Conservation (phyloP, 2,888 invertebrate species). For the Diaphora mendica region DNA sequence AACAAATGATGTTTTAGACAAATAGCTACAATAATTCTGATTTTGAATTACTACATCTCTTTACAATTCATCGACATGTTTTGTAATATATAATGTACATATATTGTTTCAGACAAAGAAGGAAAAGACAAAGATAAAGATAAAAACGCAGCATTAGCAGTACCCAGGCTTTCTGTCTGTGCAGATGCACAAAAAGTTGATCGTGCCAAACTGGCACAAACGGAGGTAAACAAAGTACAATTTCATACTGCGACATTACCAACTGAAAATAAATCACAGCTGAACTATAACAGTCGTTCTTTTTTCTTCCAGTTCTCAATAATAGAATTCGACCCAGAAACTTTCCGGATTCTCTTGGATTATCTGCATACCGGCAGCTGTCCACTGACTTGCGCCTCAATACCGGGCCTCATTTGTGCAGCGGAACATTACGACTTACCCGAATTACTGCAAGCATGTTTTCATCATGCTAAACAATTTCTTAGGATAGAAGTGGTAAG, state of each 20-base stretch:
- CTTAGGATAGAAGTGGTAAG: conserved; percentile 95
- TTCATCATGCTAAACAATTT: conserved; percentile 98
- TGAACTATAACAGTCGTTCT: background rate
- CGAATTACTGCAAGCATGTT: conserved; percentile 96
- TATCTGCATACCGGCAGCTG: conserved; percentile 97
- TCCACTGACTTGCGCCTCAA: conserved; percentile 95
- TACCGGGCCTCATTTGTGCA: conserved; percentile 96
- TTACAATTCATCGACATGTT: background rate
- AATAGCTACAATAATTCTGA: no score
- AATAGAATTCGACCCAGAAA: conserved; percentile 97
- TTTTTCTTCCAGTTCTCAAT: conserved; percentile 92
- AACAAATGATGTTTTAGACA: no score
- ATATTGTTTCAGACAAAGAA: conserved; percentile 89
- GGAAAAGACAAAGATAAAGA: conserved; percentile 93
- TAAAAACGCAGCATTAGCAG: conserved; percentile 91
- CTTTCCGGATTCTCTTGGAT: conserved; percentile 95
- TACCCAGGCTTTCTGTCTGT: conserved; percentile 95
- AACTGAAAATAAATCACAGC: background rate
- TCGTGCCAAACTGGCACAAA: conserved; percentile 95
- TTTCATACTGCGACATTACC: background rate
- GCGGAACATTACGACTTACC: conserved; percentile 98
- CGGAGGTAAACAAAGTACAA: conserved; percentile 88
- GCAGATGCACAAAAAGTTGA: conserved; percentile 98
- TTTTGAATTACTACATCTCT: no score
- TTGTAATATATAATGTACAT: background rate